Percentiles rank a stretch among this genome's conserved stretches.
Evolutionary conservation across 1,140 invertebrate species (phyloP).

Genomic region (Hylyphantes graminicola): DNA sequence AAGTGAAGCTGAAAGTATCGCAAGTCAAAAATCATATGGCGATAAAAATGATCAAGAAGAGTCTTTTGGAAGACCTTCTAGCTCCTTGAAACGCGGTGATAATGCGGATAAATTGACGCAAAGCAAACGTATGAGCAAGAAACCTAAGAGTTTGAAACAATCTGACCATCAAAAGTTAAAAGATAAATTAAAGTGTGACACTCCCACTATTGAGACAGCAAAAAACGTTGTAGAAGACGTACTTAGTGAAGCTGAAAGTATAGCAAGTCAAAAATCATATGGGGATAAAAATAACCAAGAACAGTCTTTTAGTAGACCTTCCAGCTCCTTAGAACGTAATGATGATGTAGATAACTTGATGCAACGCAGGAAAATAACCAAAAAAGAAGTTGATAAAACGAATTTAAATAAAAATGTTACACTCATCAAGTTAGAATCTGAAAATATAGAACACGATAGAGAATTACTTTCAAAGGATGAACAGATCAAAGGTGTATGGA

Average conservation of each 20-base stretch:
- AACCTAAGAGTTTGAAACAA: not conserved
- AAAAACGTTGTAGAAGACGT: not conserved
- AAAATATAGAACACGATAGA: not conserved
- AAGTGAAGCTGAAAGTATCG: not conserved
- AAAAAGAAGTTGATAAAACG: too few relatives aligned
- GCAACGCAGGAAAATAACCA: too few relatives aligned
- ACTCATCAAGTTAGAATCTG: too few relatives aligned
- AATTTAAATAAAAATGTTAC: too few relatives aligned
- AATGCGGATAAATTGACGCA: not conserved
- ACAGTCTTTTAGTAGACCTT: not conserved
- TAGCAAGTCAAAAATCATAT: not conserved
- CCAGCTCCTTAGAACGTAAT: too few relatives aligned
- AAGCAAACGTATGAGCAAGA: not conserved
- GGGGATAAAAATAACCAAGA: not conserved
- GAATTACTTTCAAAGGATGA: conserved; percentile 69
- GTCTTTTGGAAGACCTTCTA: too few relatives aligned
- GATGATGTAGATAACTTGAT: too few relatives aligned
- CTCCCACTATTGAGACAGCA: not conserved
- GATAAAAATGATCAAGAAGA: not conserved
- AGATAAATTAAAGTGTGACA: not conserved
- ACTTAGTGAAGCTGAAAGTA: not conserved
- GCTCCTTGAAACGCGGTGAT: not conserved
- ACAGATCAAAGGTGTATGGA: not conserved
- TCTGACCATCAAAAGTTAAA: not conserved
- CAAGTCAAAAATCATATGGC: not conserved